A percentile compares a stretch with the other conserved stretches of the same genome.
Evolutionary conservation across 2,797 vertebrate genomes (phyloP).

Genomic region (Poliocrania exsul): DNA sequence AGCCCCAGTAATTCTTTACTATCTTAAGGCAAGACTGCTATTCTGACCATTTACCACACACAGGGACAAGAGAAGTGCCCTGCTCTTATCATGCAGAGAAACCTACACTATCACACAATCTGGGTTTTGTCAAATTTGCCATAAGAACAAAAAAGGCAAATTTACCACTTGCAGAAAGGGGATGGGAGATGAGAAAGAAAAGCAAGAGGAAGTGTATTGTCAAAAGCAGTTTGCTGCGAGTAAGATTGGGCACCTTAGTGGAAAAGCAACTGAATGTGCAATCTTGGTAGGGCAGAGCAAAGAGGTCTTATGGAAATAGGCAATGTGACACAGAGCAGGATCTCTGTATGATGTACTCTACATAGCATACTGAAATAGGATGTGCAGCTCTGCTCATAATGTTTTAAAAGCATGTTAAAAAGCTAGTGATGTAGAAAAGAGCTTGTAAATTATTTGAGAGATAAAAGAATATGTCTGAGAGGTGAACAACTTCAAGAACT

Average conservation of each 20-base stretch:
- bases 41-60: neutral
- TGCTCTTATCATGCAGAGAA: neutral
- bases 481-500: neutral
- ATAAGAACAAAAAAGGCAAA: neutral
- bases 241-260: neutral
- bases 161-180: neutral
- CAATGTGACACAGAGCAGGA: neutral
- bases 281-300: neutral
- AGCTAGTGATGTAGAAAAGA: neutral
- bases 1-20: neutral
- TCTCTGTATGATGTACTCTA: neutral
- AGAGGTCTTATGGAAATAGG: neutral
- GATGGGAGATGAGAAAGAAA: neutral
- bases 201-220: neutral
- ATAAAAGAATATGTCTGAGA: neutral
- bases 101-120: neutral
- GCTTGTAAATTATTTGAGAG: neutral
- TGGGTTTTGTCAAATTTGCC: neutral
- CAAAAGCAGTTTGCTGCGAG: neutral
- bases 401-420: neutral
- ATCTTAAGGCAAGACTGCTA: neutral
- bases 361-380: neutral
- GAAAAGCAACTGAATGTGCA: neutral
- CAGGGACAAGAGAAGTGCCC: neutral
- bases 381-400: neutral